phyloP scores from a whole-genome alignment of 2,113 vertebrate genomes.

The Salvelinus alpinus region DNA sequence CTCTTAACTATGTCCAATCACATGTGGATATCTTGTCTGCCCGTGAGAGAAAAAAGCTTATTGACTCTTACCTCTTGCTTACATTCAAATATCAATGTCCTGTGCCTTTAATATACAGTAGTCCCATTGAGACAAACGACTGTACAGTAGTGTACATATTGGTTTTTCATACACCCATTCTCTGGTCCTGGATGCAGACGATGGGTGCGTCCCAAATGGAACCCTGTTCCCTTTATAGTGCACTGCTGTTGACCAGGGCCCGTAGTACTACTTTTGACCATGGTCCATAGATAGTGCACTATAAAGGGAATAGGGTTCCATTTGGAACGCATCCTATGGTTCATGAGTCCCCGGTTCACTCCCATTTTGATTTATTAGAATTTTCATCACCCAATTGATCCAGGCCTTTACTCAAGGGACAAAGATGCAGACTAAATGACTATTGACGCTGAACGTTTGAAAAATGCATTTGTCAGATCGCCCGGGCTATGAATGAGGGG shows the following conservation, averaged over 20 bases:
- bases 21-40: no score
- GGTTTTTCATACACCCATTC: conserved; percentile 40
- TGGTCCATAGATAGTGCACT: background rate
- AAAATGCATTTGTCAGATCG: conserved; percentile 72
- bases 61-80: conserved; percentile 32
- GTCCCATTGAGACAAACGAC: conserved; percentile 43
- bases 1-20: no score
- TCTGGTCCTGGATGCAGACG: conserved; percentile 20
- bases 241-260: no score
- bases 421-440: conserved; percentile 70
- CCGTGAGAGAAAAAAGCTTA: conserved; percentile 19
- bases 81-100: conserved; percentile 20
- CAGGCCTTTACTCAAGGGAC: conserved; percentile 65
- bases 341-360: conserved; percentile 39
- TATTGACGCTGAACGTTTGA: conserved; percentile 72
- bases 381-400: conserved; percentile 70
- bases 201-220: no score
- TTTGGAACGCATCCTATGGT: conserved; percentile 10
- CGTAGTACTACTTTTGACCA: background rate
- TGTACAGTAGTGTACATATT: conserved; percentile 30
- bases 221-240: no score
- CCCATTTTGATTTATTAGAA: conserved; percentile 60
- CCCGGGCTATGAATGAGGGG: conserved; percentile 68
- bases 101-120: background rate
- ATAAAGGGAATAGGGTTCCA: background rate